Percentiles rank a stretch among this genome's conserved stretches.
These are phyloP conservation scores for Phaedon cochleariae DNA, from an alignment of 2,888 invertebrate genomes.

Conservation along the genomic window DNA sequence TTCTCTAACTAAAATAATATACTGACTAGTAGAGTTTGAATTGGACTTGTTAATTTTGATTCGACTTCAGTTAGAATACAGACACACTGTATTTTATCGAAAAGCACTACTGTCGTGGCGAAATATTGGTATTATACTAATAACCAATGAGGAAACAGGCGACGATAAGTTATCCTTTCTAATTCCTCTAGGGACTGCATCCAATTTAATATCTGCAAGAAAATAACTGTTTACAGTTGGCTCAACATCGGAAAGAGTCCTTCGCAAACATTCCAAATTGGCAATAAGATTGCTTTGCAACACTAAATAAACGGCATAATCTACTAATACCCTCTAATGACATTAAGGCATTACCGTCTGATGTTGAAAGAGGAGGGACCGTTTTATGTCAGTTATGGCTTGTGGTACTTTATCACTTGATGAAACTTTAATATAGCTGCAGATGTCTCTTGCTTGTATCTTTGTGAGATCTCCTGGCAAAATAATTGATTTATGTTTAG, in stretches of 20 bases:
- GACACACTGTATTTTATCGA: too few species aligned
- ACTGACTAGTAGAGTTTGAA: too few species aligned
- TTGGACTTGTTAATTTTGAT: too few species aligned
- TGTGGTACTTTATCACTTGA: conserved; percentile 27
- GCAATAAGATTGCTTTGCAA: conserved; percentile 51
- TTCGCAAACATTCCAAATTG: conserved; percentile 51
- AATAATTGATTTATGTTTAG: too few species aligned
- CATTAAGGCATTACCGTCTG: conserved; percentile 45
- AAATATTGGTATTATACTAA: too few species aligned
- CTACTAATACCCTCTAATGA: conserved; percentile 53
- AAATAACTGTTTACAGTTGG: conserved; percentile 28
- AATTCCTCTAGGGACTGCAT: conserved; percentile 8
- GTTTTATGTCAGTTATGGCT: conserved; percentile 34
- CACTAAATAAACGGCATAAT: conserved; percentile 54
- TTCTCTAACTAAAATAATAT: too few species aligned
- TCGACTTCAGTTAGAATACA: too few species aligned
- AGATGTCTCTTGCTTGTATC: neutral
- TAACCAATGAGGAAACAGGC: too few species aligned
- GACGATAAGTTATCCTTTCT: neutral
- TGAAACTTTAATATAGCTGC: conserved; percentile 32
- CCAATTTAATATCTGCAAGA: conserved; percentile 15
- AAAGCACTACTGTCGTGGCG: too few species aligned
- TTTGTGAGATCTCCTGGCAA: neutral
- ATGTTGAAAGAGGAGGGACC: conserved; percentile 34
- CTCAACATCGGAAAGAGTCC: conserved; percentile 46